A percentile compares a stretch with the other conserved stretches of the same genome.
Evolutionary conservation across 2,113 vertebrate species (phyloP).

Genomic region (Aramus guarauna): DNA sequence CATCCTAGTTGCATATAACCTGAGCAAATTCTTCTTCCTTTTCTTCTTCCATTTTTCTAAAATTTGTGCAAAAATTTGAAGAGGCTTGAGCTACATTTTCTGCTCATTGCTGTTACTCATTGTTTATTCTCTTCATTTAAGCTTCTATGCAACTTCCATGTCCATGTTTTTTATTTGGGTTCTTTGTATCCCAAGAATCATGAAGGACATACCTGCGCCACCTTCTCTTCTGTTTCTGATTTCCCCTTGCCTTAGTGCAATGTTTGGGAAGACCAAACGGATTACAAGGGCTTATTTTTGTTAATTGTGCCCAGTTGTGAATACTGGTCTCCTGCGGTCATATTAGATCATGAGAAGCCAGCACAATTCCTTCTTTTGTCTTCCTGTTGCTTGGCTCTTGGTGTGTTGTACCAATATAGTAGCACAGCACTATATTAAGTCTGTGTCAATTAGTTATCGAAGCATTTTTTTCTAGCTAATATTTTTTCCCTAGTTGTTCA

Average conservation of each 20-base stretch:
- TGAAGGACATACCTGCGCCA: background rate
- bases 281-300: background rate
- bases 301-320: background rate
- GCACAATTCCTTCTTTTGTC: background rate
- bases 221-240: background rate
- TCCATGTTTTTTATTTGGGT: background rate
- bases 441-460: background rate
- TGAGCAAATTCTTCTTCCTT: background rate
- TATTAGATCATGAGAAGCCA: background rate
- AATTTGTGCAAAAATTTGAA: background rate
- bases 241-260: background rate
- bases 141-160: background rate
- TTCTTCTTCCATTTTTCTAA: background rate
- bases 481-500: background rate
- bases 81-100: background rate
- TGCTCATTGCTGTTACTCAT: background rate
- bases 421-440: background rate
- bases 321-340: background rate
- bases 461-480: background rate
- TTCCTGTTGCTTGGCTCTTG: background rate
- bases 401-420: background rate
- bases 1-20: background rate
- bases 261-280: background rate
- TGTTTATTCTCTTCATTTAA: background rate
- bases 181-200: accelerated